A percentile compares a stretch with the other conserved stretches of the same genome.
These are phyloP conservation scores for Kryptolebias ocellatus DNA, from an alignment of 2,797 vertebrate species.

Conservation along the genomic window DNA sequence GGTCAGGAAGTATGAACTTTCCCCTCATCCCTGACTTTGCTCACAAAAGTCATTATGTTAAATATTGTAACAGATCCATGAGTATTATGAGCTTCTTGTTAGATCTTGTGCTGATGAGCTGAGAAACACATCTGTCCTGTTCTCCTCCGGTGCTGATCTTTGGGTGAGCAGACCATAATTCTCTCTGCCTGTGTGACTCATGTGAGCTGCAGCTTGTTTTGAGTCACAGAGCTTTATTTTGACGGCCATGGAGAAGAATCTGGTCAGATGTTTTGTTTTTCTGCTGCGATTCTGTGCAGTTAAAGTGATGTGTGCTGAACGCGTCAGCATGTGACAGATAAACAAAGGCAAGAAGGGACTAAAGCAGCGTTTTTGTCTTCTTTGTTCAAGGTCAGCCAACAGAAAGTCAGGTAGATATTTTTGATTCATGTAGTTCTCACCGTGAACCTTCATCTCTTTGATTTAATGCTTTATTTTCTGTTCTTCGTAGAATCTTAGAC, in stretches of 20 bases:
- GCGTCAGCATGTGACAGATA: slow-evolving; percentile 22
- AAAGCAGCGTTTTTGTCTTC: slow-evolving; percentile 14
- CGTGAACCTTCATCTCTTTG: slow-evolving; percentile 36
- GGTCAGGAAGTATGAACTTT: slow-evolving; percentile 33
- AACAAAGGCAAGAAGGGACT: slow-evolving; percentile 22
- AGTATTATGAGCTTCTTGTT: background rate
- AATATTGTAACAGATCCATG: background rate
- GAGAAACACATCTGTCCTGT: slow-evolving; percentile 24
- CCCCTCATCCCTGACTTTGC: slow-evolving; percentile 18
- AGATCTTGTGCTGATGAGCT: slow-evolving; percentile 1
- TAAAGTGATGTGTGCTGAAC: slow-evolving; percentile 14
- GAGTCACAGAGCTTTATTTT: slow-evolving; percentile 42
- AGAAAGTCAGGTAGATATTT: slow-evolving; percentile 25
- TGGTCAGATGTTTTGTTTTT: slow-evolving; percentile 47
- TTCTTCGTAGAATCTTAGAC: slow-evolving; percentile 32
- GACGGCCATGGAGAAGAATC: slow-evolving; percentile 40
- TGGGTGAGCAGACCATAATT: slow-evolving; percentile 34
- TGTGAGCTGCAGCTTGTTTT: slow-evolving; percentile 23
- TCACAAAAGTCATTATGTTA: slow-evolving; percentile 2
- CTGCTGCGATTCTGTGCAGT: slow-evolving; percentile 25
- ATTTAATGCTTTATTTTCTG: slow-evolving; percentile 34
- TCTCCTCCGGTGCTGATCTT: slow-evolving; percentile 43
- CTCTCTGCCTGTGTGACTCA: slow-evolving; percentile 41
- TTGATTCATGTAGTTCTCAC: slow-evolving; percentile 20
- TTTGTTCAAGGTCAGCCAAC: slow-evolving; percentile 46